Conservation (phyloP, 2,888 invertebrate genomes). For the Girardia tigrina region DNA sequence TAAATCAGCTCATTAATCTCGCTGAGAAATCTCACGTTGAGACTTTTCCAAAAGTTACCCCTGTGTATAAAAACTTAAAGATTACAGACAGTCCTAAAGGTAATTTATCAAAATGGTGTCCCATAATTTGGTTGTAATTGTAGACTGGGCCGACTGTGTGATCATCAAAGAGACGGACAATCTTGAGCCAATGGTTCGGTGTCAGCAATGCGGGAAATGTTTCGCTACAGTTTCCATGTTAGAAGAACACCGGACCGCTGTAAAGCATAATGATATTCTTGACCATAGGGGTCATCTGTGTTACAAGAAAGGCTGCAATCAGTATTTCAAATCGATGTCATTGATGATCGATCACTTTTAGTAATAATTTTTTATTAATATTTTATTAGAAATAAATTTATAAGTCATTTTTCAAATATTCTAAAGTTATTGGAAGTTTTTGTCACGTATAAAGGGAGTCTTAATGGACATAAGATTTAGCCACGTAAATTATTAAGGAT, state of each 20-base stretch:
- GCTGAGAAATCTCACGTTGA: constrained; percentile 14
- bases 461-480: too few relatives aligned
- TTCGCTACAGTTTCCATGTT: neutral
- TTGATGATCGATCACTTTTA: constrained; percentile 27
- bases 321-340: constrained; percentile 61
- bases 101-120: neutral
- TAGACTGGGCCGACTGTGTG: neutral
- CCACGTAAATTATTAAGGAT: too few relatives aligned
- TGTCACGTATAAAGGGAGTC: too few relatives aligned
- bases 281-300: constrained; percentile 57
- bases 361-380: neutral
- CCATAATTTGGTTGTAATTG: neutral
- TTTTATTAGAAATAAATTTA: too few relatives aligned
- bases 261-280: constrained; percentile 18
- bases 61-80: neutral
- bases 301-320: constrained; percentile 74
- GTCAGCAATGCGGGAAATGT: constrained; percentile 1
- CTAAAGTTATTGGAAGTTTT: too few relatives aligned
- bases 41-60: neutral
- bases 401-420: too few relatives aligned
- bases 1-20: constrained; percentile 27
- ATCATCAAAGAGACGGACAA: neutral
- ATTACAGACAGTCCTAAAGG: neutral
- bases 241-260: constrained; percentile 6
- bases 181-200: neutral